Conservation (phyloP, 2,113 vertebrate genomes). For the Calypte anna region DNA sequence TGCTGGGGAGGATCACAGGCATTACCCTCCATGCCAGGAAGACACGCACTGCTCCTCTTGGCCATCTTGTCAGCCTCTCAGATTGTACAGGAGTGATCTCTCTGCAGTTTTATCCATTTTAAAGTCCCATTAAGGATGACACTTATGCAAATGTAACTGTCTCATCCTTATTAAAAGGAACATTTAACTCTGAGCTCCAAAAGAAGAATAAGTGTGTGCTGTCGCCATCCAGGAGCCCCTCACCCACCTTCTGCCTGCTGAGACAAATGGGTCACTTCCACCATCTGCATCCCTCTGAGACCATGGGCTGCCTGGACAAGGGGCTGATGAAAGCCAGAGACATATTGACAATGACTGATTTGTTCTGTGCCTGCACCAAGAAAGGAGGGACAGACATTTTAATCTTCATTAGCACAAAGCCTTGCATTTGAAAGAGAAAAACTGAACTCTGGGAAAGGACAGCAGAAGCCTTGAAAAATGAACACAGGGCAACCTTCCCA, state of each 20-base stretch:
- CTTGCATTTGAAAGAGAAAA: background rate
- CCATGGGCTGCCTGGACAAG: background rate
- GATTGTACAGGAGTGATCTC: background rate
- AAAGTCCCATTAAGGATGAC: constrained; percentile 1
- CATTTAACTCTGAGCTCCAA: background rate
- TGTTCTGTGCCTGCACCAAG: background rate
- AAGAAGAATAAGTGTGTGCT: background rate
- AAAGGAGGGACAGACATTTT: background rate
- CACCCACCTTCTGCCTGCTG: background rate
- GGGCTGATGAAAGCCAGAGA: background rate
- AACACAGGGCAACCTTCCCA: background rate
- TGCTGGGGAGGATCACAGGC: background rate
- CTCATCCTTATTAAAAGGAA: constrained; percentile 30
- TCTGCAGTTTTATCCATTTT: constrained; percentile 6
- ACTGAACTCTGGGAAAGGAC: background rate
- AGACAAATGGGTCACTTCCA: constrained; percentile 7
- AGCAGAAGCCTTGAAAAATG: background rate
- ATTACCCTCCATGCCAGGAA: background rate
- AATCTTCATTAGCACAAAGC: constrained; percentile 2
- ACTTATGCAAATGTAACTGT: constrained; percentile 35
- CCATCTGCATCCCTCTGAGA: background rate
- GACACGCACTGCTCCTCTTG: background rate
- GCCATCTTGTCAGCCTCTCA: background rate
- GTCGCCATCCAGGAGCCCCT: background rate
- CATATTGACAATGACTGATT: background rate